Base-by-base conservation (phyloP, 2,888 invertebrate genomes). In the Microctonus aethiopoides region DNA sequence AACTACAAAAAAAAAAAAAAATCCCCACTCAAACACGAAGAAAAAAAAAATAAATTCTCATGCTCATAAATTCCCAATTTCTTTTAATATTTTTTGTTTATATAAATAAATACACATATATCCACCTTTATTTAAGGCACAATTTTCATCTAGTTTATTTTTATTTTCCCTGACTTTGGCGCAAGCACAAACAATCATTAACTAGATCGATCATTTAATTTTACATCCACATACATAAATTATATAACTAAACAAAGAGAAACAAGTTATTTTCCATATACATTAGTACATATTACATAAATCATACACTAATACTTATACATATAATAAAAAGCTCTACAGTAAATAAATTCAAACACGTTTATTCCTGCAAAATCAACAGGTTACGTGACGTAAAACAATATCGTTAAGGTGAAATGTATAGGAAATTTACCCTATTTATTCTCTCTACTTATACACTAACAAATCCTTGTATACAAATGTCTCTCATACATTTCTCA, bases 301-400 rank as follows among this genome's bases (percentile, higher is more conserved):
- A n/a, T n/a, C n/a, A n/a, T n/a, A n/a, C n/a, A n/a, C n/a, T n/a
- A n/a, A n/a, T n/a, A n/a, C n/a, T n/a, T n/a, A n/a, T 29, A 34
- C 7, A 36, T 20, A 24, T 26, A 56, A 34, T 36, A 36, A 67
- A 52, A n/a, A 36, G 26, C 46, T 1, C 16, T 46, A 26, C n/a
- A 51, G 16, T 54, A 32, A 41, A 41, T 46, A 39, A 46, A 39
- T 22, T 24, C 59, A 57, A 41, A 66, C 34, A 75, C n/a, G 10
- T 79, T 80, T 78, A 78, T 81, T 80, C 76, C 72, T 77, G 74
- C 75, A 80, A 79, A 79, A 83, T 83, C 83, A 83, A 83, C 83
- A 83, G 83, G 83, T 83, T 77, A 78, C 75, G 78, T 77, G 77
- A 70, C 76, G 75, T 75, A 77, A 75, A 46, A 16, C 26, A 22